Percentiles rank a stretch among this genome's conserved stretches.
Evolutionary conservation across 2,888 invertebrate genomes (phyloP).

Genomic region (Hedychridium roseum): DNA sequence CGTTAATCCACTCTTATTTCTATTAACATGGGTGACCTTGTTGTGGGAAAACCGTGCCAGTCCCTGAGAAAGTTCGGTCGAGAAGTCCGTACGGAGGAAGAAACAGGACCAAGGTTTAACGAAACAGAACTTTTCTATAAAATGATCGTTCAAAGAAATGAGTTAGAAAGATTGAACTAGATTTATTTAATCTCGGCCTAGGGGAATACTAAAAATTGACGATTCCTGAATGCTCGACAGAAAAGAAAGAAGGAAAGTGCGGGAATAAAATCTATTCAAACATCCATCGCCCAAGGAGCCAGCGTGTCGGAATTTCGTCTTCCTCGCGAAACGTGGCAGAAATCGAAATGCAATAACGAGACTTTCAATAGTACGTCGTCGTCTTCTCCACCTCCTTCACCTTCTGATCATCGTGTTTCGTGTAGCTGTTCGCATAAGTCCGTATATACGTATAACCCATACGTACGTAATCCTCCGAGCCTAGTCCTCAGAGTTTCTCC

Average conservation of each 20-base stretch:
- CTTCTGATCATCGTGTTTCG: too few relatives aligned
- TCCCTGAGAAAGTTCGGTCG: constrained; percentile 31
- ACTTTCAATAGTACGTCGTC: constrained; percentile 16
- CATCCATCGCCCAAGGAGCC: constrained; percentile 8
- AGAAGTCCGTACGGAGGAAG: background rate
- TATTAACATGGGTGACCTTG: constrained; percentile 53
- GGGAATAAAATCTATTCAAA: constrained; percentile 8
- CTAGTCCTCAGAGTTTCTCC: too few relatives aligned
- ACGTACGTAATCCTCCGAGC: too few relatives aligned
- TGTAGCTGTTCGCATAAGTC: too few relatives aligned
- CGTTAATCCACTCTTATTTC: constrained; percentile 57
- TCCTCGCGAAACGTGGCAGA: constrained; percentile 12
- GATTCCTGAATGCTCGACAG: too few relatives aligned
- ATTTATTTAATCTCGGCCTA: too few relatives aligned
- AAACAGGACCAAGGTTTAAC: background rate
- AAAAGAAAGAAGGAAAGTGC: constrained; percentile 12
- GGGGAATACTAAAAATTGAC: too few relatives aligned
- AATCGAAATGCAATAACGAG: constrained; percentile 21
- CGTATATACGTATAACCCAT: too few relatives aligned
- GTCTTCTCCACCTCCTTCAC: constrained; percentile 1
- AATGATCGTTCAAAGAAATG: too few relatives aligned
- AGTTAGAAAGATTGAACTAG: too few relatives aligned
- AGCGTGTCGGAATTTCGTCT: constrained; percentile 2
- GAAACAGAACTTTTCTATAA: too few relatives aligned
- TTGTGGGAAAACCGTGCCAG: constrained; percentile 28